These are phyloP conservation scores for Oncorhynchus clarkii DNA, from an alignment of 2,113 vertebrate species.

Conservation along the genomic window DNA sequence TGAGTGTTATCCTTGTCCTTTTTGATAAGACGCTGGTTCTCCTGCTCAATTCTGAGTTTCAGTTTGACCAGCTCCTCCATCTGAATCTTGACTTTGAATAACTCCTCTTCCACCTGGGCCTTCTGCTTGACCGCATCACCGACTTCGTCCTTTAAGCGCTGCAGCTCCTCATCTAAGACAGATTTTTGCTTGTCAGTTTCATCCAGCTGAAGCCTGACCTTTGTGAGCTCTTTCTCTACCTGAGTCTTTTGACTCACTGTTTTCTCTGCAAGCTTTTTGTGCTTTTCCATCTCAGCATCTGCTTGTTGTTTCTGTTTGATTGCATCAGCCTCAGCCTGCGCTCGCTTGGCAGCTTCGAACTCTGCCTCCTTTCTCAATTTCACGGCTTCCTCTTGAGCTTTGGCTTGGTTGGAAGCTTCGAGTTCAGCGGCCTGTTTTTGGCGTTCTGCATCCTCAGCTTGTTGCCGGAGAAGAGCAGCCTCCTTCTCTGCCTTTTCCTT, in stretches of 20 bases:
- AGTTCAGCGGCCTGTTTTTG: conserved; percentile 82
- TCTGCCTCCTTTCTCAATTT: conserved; percentile 90
- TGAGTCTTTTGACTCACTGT: conserved; percentile 90
- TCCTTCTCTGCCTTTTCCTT: conserved; percentile 84
- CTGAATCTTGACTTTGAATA: conserved; percentile 90
- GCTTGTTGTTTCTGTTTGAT: conserved; percentile 87
- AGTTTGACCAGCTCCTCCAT: conserved; percentile 95
- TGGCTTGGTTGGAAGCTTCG: conserved; percentile 77
- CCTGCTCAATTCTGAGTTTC: conserved; percentile 87
- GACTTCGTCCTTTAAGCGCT: conserved; percentile 93
- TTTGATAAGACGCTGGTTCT: conserved; percentile 86
- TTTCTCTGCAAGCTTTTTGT: conserved; percentile 90
- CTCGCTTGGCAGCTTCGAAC: conserved; percentile 83
- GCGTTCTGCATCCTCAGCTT: conserved; percentile 88
- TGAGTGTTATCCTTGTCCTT: conserved; percentile 90
- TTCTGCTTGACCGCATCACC: conserved; percentile 86
- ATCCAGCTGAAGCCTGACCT: conserved; percentile 86
- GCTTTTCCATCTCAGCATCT: conserved; percentile 90
- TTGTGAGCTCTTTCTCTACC: conserved; percentile 91
- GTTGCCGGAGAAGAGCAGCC: conserved; percentile 79
- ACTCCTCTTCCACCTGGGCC: conserved; percentile 89
- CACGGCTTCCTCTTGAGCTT: conserved; percentile 86
- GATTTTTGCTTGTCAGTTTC: conserved; percentile 92
- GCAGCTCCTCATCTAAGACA: conserved; percentile 89
- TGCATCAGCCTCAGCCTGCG: conserved; percentile 85